Conservation (phyloP, 2,888 invertebrate genomes). For the Polymixis flavicincta region DNA sequence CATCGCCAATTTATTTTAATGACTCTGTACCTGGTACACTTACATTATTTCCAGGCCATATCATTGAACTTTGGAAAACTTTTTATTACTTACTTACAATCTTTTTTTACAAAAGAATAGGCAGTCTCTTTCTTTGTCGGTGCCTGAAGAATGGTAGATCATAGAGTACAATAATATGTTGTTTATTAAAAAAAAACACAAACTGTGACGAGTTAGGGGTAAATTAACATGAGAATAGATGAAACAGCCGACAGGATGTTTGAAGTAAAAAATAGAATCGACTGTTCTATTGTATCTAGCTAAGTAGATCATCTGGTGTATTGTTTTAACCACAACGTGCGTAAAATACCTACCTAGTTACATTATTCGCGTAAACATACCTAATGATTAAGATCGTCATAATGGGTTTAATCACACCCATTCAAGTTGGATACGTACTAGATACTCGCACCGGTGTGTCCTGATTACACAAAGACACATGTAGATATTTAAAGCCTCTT, state of each 20-base stretch:
- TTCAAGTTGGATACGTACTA: slow-evolving; percentile 29
- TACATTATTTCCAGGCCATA: slow-evolving; percentile 44
- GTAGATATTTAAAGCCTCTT: slow-evolving; percentile 20
- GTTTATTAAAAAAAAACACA: slow-evolving; percentile 55
- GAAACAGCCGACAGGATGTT: slow-evolving; percentile 74
- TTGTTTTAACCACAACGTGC: slow-evolving; percentile 40
- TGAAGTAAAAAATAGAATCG: slow-evolving; percentile 69
- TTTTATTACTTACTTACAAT: not conserved
- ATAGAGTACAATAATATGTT: slow-evolving; percentile 45
- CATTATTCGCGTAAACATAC: slow-evolving; percentile 20
- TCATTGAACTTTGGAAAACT: slow-evolving; percentile 34
- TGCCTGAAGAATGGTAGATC: slow-evolving; percentile 10
- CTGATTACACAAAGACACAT: slow-evolving; percentile 13
- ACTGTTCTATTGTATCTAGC: slow-evolving; percentile 45
- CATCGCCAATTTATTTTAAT: slow-evolving; percentile 60
- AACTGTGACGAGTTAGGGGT: slow-evolving; percentile 70
- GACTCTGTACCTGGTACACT: slow-evolving; percentile 44
- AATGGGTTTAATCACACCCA: slow-evolving; percentile 46
- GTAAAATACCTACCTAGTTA: slow-evolving; percentile 1
- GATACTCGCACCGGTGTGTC: slow-evolving; percentile 1
- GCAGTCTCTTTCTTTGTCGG: slow-evolving; percentile 19
- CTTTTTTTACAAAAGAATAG: not conserved
- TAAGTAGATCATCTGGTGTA: slow-evolving; percentile 34
- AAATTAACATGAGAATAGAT: slow-evolving; percentile 76
- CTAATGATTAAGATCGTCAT: slow-evolving; percentile 29